Base-by-base conservation (phyloP, 2,113 vertebrate genomes). In the Proterorhinus semilunaris region DNA sequence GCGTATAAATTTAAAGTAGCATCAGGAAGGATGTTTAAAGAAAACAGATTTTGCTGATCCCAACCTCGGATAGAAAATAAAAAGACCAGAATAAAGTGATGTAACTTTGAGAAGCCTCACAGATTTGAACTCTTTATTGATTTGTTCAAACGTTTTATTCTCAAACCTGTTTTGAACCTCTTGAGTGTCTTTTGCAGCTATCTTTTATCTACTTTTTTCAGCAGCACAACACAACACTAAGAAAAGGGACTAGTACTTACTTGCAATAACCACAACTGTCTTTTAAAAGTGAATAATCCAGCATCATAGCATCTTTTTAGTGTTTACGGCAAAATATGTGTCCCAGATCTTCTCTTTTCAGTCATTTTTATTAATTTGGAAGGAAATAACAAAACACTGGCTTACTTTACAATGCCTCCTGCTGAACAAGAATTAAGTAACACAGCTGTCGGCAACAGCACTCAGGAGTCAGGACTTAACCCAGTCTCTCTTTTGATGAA, bases 141-240 rank as follows among this genome's bases (percentile, higher is more conserved):
- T 58, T 36, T 42, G 55, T 42, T 58, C 55, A 58, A 58, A 58
- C 27, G 27, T 58, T 42, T 58, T 58, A 58, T 58, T 27, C 27
- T 42, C 5, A 58, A 58, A 42, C 55, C 27, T 42, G 55, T 58
- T 58, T 58, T 58, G 55, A 42, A 42, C 55, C 55, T 58, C 55
- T 58, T 6, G 27, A 12, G 27, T 42, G 55, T 58, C 55, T 57
- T 57, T 57, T 36, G 11, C 54, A 5, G 16, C 8, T 27, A 27
- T 13, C 55, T 58, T 58, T 58, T 21, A 58, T 58, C 55, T 42
- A 36, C 21, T 58, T 58, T 58, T 42, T 58, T 42, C 55, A 58
- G 42, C 55, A 57, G 11, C 54, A 36, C 54, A 12, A 57, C 54
- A 36, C 27, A 42, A 36, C 2, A 36, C 27, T 36, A 36, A 36